phyloP scores from a whole-genome alignment of 2,113 vertebrate species.

The Eulemur rufifrons region DNA sequence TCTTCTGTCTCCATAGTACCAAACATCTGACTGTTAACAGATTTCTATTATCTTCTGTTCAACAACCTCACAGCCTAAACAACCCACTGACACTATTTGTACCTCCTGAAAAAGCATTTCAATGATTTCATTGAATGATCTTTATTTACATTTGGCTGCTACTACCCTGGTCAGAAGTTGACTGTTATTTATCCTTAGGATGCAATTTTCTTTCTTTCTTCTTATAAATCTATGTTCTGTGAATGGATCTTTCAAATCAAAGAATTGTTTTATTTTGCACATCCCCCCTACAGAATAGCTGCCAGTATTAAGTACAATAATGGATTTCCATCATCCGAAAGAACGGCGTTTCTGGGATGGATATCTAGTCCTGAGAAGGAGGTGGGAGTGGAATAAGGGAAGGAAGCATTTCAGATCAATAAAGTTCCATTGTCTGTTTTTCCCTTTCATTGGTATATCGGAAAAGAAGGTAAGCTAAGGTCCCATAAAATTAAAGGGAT shows the following conservation, averaged over 20 bases:
- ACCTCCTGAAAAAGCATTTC: neutral
- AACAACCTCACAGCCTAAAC: neutral
- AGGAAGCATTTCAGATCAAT: conserved; percentile 56
- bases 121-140: neutral
- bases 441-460: conserved; percentile 55
- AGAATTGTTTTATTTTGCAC: conserved; percentile 34
- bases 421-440: conserved; percentile 26
- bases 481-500: conserved; percentile 54
- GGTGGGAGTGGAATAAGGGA: neutral
- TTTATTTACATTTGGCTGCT: conserved; percentile 36
- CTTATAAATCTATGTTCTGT: neutral
- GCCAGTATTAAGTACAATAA: conserved; percentile 29
- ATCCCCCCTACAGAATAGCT: neutral
- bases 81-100: neutral
- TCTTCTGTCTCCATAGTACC: neutral
- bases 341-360: neutral
- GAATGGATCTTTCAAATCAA: neutral
- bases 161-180: neutral
- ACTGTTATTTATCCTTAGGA: conserved; percentile 53
- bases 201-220: conserved; percentile 30
- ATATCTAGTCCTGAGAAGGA: neutral
- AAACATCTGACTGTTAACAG: neutral
- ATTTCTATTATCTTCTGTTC: neutral
- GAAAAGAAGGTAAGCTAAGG: conserved; percentile 57
- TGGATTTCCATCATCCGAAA: conserved; percentile 55